Evolutionary conservation across 2,113 vertebrate species (phyloP).

Genomic region (Ciconia maguari): DNA sequence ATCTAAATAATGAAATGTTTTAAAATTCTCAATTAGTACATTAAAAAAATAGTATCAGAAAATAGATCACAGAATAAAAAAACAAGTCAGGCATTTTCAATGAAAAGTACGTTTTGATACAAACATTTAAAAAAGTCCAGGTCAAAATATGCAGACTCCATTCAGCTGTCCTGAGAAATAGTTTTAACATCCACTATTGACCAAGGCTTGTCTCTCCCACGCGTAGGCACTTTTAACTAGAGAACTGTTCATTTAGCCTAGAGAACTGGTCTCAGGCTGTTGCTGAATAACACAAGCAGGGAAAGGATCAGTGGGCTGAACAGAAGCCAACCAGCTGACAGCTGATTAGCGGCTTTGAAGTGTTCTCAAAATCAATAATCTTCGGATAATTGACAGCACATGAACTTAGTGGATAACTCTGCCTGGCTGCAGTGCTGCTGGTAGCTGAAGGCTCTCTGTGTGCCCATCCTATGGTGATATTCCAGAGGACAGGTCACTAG

Average conservation of each 20-base stretch:
- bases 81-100: not conserved
- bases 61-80: not conserved
- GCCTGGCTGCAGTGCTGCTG: not conserved
- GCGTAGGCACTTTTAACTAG: not conserved
- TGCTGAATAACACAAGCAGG: not conserved
- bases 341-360: not conserved
- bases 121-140: not conserved
- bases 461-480: not conserved
- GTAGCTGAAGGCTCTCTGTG: not conserved
- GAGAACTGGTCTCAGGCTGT: not conserved
- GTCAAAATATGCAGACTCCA: not conserved
- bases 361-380: not conserved
- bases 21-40: not conserved
- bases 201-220: not conserved
- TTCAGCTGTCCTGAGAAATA: not conserved
- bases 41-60: not conserved
- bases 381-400: fast-evolving
- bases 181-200: not conserved
- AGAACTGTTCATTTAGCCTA: too few species aligned
- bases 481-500: not conserved
- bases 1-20: not conserved
- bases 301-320: not conserved
- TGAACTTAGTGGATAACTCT: not conserved
- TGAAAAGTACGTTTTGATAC: not conserved
- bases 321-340: not conserved